Conservation (phyloP, 2,797 vertebrate species). For the Eupleurogrammus muticus region DNA sequence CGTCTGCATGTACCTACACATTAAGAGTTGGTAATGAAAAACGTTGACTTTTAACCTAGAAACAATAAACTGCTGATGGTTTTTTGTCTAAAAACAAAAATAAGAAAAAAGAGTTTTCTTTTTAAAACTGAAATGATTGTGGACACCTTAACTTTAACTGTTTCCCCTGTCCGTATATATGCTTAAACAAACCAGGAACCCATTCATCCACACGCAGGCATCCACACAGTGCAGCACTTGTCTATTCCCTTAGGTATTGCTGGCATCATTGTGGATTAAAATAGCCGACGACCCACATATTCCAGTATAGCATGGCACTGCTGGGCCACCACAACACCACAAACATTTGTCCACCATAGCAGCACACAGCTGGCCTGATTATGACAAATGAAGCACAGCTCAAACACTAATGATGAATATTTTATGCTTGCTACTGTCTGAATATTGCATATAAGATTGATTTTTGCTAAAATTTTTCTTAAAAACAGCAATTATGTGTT, state of each 20-base stretch:
- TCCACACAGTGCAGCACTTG: slow-evolving; percentile 65
- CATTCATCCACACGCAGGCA: slow-evolving; percentile 32
- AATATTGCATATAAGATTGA: background rate
- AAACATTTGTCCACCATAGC: slow-evolving; percentile 53
- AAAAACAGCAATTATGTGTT: background rate
- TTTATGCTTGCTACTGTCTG: background rate
- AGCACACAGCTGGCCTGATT: slow-evolving; percentile 38
- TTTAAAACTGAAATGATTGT: background rate
- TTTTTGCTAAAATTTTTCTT: background rate
- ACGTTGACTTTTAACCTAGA: background rate
- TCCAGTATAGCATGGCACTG: slow-evolving; percentile 49
- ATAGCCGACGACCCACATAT: slow-evolving; percentile 85
- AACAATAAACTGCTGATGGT: background rate
- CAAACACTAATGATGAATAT: slow-evolving; percentile 1
- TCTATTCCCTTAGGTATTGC: slow-evolving; percentile 81
- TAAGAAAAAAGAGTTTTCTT: background rate
- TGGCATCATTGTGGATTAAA: slow-evolving; percentile 82
- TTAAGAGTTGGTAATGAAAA: background rate
- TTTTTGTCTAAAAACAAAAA: background rate
- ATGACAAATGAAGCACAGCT: slow-evolving; percentile 10
- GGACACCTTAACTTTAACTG: background rate
- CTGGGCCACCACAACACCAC: slow-evolving; percentile 59
- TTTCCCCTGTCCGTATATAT: background rate
- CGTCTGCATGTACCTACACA: background rate
- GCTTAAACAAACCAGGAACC: slow-evolving; percentile 9